Base-by-base conservation (phyloP, 1,140 invertebrate species). In the Drosophila lini region DNA sequence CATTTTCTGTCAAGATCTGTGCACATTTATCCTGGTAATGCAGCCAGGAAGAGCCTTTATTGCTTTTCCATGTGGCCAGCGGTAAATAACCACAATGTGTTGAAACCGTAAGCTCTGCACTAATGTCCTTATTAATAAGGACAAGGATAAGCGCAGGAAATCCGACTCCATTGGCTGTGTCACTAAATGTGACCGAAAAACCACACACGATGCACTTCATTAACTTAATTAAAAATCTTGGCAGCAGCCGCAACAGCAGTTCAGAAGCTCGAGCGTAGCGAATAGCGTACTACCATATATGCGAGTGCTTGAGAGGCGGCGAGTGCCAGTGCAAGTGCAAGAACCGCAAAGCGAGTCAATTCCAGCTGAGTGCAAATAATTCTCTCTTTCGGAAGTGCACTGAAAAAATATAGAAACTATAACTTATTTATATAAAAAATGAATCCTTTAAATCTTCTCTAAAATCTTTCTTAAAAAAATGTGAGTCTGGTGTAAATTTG, bases 191-290 rank as follows among this genome's bases (percentile, higher is more conserved):
- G 71, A 64, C 79, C 76, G 16, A 83, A 80, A 86, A 88, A 61
- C 83, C 47, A 50, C 83, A 62, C 83, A 80, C 71, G 78, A 83
- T 80, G 84, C 84, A 89, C 84, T 88, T 88, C 80, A 88, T 88
- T 88, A 83, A 88, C 69, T 89, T 88, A 80, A 88, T 88, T 88
- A 88, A 88, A 86, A 80, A 80, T 89, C 76, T 60, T 83, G 65
- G 45, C 61, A 42, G 48, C 63, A 40, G 53, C 47, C 45, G 48
- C 60, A 47, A 42, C 57, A 61, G 47, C 48, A 58, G 44, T 48
- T 22, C 15, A 40, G 22, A 16, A 16, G n/a, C 45, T 38, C 13
- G 38, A 69, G 48, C 40, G 42, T 42, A 32, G 53, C 47, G 52
- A 75, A 75, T 57, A 58, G 63, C 42, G 57, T 60, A 38, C 36